Evolutionary conservation across 2,888 invertebrate genomes (phyloP).

Genomic region (Drosophila rellima): DNA sequence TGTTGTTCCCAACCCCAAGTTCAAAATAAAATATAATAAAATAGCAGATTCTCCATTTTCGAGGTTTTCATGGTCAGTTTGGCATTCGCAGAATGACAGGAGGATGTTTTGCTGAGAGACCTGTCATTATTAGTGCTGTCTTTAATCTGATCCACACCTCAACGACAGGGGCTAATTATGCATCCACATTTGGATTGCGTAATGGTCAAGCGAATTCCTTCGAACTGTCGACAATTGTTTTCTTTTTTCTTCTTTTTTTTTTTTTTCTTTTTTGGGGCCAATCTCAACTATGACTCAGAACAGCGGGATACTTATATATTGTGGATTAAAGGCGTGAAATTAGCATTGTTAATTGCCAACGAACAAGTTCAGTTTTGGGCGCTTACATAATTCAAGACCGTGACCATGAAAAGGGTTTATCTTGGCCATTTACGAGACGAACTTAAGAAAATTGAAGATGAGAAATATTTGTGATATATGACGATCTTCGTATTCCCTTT

Average conservation of each 20-base stretch:
- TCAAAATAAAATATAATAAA: conserved; percentile 1
- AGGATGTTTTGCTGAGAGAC: conserved; percentile 64
- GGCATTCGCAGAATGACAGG: conserved; percentile 70
- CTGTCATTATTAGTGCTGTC: conserved; percentile 56
- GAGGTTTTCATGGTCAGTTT: conserved; percentile 76
- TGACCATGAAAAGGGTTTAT: conserved; percentile 78
- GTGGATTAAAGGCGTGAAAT: conserved; percentile 56
- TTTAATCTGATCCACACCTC: conserved; percentile 33
- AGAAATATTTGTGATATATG: not conserved
- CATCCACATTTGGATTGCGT: conserved; percentile 46
- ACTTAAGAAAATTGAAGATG: conserved; percentile 4
- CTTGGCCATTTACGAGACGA: conserved; percentile 18
- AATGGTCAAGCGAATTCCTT: conserved; percentile 62
- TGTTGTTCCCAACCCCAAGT: conserved; percentile 31
- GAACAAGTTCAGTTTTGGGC: conserved; percentile 42
- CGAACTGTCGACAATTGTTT: conserved; percentile 13
- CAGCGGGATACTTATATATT: conserved; percentile 19
- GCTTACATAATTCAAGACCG: conserved; percentile 72
- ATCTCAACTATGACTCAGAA: conserved; percentile 19
- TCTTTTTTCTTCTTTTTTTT: not conserved
- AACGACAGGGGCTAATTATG: conserved; percentile 52
- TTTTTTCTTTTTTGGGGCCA: not conserved
- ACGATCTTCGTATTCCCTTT: conserved; percentile 17
- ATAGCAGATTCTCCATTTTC: conserved; percentile 18
- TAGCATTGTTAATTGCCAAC: conserved; percentile 58